Base-by-base conservation (phyloP, 1,140 invertebrate species). In the Oedothorax gibbosus region DNA sequence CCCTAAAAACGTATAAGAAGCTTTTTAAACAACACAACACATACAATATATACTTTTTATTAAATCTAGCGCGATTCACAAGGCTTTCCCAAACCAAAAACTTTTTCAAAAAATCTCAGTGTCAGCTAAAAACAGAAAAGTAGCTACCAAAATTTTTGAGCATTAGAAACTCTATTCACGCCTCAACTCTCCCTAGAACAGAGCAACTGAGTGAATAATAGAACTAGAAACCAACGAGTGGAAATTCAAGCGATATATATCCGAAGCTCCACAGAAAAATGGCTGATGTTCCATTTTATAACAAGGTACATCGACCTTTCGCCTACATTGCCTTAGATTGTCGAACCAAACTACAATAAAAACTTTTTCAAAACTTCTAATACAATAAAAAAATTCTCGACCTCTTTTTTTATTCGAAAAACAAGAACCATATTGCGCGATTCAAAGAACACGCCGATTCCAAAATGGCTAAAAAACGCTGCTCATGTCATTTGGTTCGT, bases 401-500 rank as follows among this genome's bases (percentile, higher is more conserved):
- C 72, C 20, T 14, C 56, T 56, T 75, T 56, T 56, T 56, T 56
- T 57, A 6, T 51, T 57, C 20, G 53, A 57, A 75, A 20, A 71
- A 71, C 72, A 75, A 75, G 53, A 75, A 18, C 51, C 9, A 75
- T 75, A 75, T 75, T 57, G n/a, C 15, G 53, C 72, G 50, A 75
- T 75, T 56, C 57, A 56, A 20, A 20, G 72, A 56, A 75, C 21
- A 75, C 12, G 20, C 21, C 20, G 12, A 35, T 35, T 35, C 50
- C 49, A 56, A 20, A 72, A 72, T 72, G 69, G 53, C 21, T 11
- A 72, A 72, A 72, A 75, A 75, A 75, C 56, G 21, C 15, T 75
- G 56, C 72, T 57, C 72, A 75, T 75, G 72, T 56, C 72, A 75
- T 75, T 75, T 75, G 53, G 21, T 20, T 20, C 72, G 54, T 57